Base-by-base conservation (phyloP, 2,888 invertebrate genomes). In the Sceliomorpha sp. region DNA sequence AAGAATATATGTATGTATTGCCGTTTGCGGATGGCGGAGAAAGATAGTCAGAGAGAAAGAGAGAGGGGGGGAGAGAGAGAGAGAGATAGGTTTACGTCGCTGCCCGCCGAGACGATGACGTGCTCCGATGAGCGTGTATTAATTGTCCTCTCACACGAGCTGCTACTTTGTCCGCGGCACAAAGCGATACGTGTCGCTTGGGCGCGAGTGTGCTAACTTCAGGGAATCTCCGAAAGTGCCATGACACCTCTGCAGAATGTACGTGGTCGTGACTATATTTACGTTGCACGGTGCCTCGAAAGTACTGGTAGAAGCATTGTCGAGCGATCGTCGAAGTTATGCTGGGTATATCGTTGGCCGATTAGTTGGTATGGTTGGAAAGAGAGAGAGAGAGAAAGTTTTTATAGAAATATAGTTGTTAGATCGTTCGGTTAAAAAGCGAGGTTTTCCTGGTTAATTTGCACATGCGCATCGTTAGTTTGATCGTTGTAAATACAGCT, bases 31-130 rank as follows among this genome's bases (percentile, higher is more conserved):
- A n/a, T 9, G 45, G 31, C 15, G 20, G 34, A 37, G 47, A 40
- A 8, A 32, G 26, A 51, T n/a, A 36, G 14, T 24, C 9, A 20
- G 31, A 20, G 48, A 20, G 31, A 56, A 14, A 14, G 29, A 13
- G 47, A 27, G 34, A 47, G 34, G 9, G 17, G 29, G 34, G 8
- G 13, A 27, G 9, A 10, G 24, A 34, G 24, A 36, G 20, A 3
- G 24, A 60, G 47, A 24, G 24, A 48, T 39, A 32, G 48, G 24
- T 55, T 56, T 60, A 51, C 48, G 58, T 56, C 55, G 58, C 42
- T 32, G 55, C 36, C 48, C 48, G 66, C 37, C 58, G 45, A 55
- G 68, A 62, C 68, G 53, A 62, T 56, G 60, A 56, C 62, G 60
- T 42, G 62, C 60, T 55, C 53, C 55, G 53, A 55, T 45, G 64